Evolutionary conservation across 2,888 invertebrate species (phyloP).

Genomic region (Drosophila atroscutellata): DNA sequence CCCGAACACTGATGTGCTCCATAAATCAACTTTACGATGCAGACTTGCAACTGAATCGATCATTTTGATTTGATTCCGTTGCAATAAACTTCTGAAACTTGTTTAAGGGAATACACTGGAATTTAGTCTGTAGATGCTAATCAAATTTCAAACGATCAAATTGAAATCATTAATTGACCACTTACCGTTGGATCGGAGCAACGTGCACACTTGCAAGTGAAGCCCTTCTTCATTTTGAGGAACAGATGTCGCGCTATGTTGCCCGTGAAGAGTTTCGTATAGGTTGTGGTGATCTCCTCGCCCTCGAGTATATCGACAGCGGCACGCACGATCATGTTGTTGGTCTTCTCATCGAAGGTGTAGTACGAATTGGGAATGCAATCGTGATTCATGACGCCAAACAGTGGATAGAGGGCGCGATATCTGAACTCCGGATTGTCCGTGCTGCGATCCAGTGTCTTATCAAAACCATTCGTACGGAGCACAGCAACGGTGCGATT

Average conservation of each 20-base stretch:
- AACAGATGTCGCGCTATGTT: constrained; percentile 88
- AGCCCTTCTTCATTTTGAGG: constrained; percentile 88
- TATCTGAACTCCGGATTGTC: constrained; percentile 85
- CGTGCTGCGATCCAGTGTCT: constrained; percentile 78
- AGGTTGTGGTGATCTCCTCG: constrained; percentile 89
- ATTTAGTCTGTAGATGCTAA: background rate
- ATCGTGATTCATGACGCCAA: constrained; percentile 90
- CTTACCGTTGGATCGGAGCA: constrained; percentile 90
- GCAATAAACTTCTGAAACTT: background rate
- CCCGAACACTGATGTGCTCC: constrained; percentile 1
- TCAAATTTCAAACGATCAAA: background rate
- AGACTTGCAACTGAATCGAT: background rate
- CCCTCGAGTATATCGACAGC: constrained; percentile 88
- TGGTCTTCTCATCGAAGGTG: constrained; percentile 87
- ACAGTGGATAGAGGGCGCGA: constrained; percentile 88
- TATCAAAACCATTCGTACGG: constrained; percentile 84
- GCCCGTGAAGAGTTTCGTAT: constrained; percentile 89
- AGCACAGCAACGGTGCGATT: constrained; percentile 84
- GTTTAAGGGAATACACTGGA: too few species aligned
- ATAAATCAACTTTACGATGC: background rate
- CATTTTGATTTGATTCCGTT: background rate
- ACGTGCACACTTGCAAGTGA: constrained; percentile 88
- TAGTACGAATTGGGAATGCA: constrained; percentile 91
- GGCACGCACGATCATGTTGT: constrained; percentile 88
- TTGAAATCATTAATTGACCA: constrained; percentile 29